Percentiles rank a stretch among this genome's conserved stretches.
Conservation (phyloP, 2,797 vertebrate species). For the Protosalanx chinensis region DNA sequence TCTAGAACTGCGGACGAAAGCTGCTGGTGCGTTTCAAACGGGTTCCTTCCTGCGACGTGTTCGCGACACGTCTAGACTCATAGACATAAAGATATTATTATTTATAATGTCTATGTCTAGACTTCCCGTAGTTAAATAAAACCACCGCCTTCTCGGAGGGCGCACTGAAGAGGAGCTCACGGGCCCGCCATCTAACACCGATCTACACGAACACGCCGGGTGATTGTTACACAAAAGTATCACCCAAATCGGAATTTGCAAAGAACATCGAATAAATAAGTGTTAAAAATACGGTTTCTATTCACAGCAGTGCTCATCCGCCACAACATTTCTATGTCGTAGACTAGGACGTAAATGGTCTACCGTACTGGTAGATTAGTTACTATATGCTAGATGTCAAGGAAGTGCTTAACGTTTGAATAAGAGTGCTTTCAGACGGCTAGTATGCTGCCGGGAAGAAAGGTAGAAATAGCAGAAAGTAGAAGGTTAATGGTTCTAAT, state of each 20-base stretch:
- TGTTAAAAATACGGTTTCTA: conserved; percentile 33
- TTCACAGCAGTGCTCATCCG: conserved; percentile 61
- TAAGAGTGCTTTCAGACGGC: background rate
- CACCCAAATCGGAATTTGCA: background rate
- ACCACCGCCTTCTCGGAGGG: background rate
- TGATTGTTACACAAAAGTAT: conserved; percentile 17
- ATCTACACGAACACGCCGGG: conserved; percentile 33
- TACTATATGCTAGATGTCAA: conserved; percentile 38
- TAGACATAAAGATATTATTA: too few species aligned
- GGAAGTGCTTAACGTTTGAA: conserved; percentile 36
- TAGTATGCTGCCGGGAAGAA: background rate
- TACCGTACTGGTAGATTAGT: conserved; percentile 12
- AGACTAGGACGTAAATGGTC: conserved; percentile 26
- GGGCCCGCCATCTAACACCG: too few species aligned
- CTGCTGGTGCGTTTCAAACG: background rate
- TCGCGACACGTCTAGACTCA: background rate
- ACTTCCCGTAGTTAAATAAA: background rate
- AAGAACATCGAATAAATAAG: conserved; percentile 40
- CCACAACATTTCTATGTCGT: conserved; percentile 50
- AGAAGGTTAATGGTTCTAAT: background rate
- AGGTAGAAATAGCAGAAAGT: background rate
- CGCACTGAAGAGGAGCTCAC: too few species aligned
- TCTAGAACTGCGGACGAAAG: background rate
- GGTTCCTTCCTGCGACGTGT: background rate
- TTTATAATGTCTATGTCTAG: too few species aligned